Percentiles rank a stretch among this genome's conserved stretches.
phyloP scores from a whole-genome alignment of 2,113 vertebrate genomes.

The Tylochromis polylepis region DNA sequence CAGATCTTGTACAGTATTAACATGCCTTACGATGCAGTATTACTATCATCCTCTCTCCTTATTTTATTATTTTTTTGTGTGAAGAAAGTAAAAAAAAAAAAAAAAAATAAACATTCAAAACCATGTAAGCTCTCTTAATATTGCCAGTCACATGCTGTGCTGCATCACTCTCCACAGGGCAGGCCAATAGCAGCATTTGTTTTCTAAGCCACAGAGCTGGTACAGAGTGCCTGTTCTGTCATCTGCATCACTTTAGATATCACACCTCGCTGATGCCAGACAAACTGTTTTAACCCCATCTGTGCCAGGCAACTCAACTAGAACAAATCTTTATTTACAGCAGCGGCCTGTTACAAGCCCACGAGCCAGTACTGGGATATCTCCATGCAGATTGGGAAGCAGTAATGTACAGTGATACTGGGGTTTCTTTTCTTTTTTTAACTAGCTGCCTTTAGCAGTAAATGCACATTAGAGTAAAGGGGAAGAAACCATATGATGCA shows the following conservation, averaged over 20 bases:
- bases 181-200: constrained; percentile 28
- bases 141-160: constrained; percentile 37
- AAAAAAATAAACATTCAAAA: constrained; percentile 35
- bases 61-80: not conserved
- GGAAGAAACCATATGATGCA: not conserved
- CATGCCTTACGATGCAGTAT: constrained; percentile 63
- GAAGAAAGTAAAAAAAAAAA: constrained; percentile 20
- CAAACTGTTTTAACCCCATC: constrained; percentile 30
- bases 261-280: constrained; percentile 8
- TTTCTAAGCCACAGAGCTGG: constrained; percentile 14
- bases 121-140: constrained; percentile 31
- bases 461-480: constrained; percentile 31
- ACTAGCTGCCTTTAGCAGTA: constrained; percentile 39
- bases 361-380: constrained; percentile 24
- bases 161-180: constrained; percentile 18
- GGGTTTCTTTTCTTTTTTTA: not conserved
- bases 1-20: constrained; percentile 67
- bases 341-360: constrained; percentile 24
- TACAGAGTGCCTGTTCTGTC: constrained; percentile 32
- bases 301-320: constrained; percentile 11
- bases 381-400: constrained; percentile 55
- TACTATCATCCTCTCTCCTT: constrained; percentile 16
- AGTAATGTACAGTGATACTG: constrained; percentile 22
- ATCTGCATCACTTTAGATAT: constrained; percentile 17
- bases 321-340: constrained; percentile 49